These are phyloP conservation scores for Lasaia peninsularis DNA, from an alignment of 1,140 invertebrate species.

Conservation along the genomic window DNA sequence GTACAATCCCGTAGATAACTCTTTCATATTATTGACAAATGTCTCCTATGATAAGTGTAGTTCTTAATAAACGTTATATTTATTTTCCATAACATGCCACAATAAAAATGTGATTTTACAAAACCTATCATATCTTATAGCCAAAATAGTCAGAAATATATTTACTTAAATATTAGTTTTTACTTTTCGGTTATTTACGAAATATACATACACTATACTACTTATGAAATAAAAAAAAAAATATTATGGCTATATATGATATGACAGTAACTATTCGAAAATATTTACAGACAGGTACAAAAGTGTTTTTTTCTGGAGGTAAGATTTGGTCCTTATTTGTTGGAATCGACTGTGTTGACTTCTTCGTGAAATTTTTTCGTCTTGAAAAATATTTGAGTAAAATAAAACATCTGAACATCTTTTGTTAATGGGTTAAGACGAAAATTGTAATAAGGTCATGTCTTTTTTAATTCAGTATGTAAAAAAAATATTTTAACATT, in stretches of 20 bases:
- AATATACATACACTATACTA: too few species aligned
- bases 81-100: background rate
- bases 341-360: too few species aligned
- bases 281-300: constrained; percentile 1
- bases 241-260: background rate
- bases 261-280: background rate
- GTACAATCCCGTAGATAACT: constrained; percentile 2
- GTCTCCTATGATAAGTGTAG: background rate
- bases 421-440: too few species aligned
- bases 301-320: background rate
- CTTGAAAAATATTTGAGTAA: too few species aligned
- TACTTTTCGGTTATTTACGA: too few species aligned
- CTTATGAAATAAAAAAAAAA: background rate
- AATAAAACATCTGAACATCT: too few species aligned
- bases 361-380: too few species aligned
- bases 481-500: too few species aligned
- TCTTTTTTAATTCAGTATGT: too few species aligned
- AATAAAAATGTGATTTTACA: background rate
- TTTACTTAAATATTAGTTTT: too few species aligned
- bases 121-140: background rate
- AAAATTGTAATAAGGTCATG: too few species aligned
- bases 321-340: too few species aligned
- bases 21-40: background rate
- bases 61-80: background rate
- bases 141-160: background rate